Evolutionary conservation across 35 echinoderm and acorn worm genomes (phyloP), one percentile per base, ranked within the genome.

Genomic region (Ophioderma brevispina): DNA sequence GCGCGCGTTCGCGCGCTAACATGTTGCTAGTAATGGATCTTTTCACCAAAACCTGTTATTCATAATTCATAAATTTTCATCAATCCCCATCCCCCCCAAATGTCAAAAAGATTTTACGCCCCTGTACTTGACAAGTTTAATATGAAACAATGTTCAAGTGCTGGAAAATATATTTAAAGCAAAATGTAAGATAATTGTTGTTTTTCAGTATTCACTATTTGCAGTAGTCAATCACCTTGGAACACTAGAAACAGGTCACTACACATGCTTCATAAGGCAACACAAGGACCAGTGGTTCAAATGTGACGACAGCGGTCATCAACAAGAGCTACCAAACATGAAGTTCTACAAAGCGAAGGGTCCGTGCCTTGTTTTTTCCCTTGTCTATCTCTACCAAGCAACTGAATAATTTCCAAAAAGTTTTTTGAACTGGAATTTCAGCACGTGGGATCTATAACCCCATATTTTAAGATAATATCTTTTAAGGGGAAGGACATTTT

Each of bases 171-270:
- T n/a, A n/a, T n/a, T n/a, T n/a, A n/a, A 46, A 8, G 41, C 41
- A 46, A 8, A 4, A 46, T 46, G 4, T 46, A 8, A 4, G 4
- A 8, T 46, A 46, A 8, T 46, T n/a, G n/a, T 41, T 70, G 36
- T 77, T 86, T 84, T 10, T 78, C 95, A 94, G 89, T 99, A 99
- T 81, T 99, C 94, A 15, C 78, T 99, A 42, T 99, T 99, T 95
- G 97, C 97, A n/a, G 97, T 99, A 38, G 97, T 99, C 38, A 99
- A 99, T 76, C 97, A 99, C 81, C 91, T 91, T 70, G 97, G 97
- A 17, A 95, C 97, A 14, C 79, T 99, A 46, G 97, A 99, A 78
- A 77, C 94, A 49, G 97, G 97, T 84, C 97, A 99, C 55, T 99
- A 99, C 81, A 99, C 97, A 35, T 99, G 97, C 42, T 99, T 90